phyloP scores from a whole-genome alignment of 2,797 vertebrate species.

The Apodemus agrarius region DNA sequence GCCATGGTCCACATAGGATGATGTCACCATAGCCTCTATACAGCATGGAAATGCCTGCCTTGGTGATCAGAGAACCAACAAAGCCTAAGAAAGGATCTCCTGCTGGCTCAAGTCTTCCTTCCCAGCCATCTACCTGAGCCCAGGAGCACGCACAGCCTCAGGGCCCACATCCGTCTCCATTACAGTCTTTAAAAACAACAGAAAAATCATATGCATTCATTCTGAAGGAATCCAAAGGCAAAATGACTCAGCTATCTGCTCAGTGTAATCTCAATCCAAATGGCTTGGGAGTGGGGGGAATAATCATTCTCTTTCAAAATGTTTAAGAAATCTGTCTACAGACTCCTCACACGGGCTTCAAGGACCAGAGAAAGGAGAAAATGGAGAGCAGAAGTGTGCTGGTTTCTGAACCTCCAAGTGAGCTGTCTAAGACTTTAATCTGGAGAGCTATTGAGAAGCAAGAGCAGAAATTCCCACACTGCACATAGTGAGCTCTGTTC shows the following conservation, averaged over 20 bases:
- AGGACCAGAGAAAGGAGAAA: neutral
- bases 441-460: neutral
- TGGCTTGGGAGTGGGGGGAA: no score
- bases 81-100: neutral
- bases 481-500: neutral
- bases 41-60: neutral
- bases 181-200: neutral
- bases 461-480: neutral
- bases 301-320: neutral
- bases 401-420: neutral
- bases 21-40: rapidly evolving
- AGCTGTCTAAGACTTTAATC: neutral
- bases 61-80: neutral
- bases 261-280: neutral
- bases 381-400: neutral
- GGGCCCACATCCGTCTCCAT: neutral
- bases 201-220: neutral
- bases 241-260: neutral
- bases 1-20: rapidly evolving
- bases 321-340: neutral
- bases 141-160: neutral
- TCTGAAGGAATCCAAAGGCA: neutral
- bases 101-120: neutral
- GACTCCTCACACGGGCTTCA: neutral
- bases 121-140: neutral